phyloP scores from a whole-genome alignment of 2,113 vertebrate genomes.

The Tachycineta bicolor region DNA sequence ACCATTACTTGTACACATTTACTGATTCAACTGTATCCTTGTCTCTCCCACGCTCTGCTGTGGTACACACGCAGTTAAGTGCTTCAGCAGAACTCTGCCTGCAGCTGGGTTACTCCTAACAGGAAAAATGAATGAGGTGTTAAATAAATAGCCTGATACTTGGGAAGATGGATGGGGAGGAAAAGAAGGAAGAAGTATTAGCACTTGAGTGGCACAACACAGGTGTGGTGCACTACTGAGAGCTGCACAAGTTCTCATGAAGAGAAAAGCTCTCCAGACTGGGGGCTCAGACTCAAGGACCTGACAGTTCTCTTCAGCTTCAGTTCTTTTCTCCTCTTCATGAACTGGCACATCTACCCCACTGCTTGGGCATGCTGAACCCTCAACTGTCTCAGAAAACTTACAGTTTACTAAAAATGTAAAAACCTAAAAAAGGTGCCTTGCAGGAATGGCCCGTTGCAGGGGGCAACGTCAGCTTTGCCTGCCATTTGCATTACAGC shows the following conservation, averaged over 20 bases:
- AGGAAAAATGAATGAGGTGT: constrained; percentile 42
- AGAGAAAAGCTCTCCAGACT: neutral
- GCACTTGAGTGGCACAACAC: neutral
- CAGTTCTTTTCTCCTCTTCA: neutral
- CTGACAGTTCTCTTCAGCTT: neutral
- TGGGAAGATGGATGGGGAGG: neutral
- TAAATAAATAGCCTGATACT: constrained; percentile 46
- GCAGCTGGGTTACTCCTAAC: constrained; percentile 19
- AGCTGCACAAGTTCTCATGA: neutral
- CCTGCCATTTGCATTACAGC: neutral
- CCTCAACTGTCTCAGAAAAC: neutral
- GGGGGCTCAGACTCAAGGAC: neutral
- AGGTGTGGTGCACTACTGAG: neutral
- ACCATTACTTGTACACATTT: neutral
- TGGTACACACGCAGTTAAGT: neutral
- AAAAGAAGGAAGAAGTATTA: constrained; percentile 26
- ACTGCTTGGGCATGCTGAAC: neutral
- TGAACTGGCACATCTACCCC: neutral
- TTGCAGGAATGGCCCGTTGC: neutral
- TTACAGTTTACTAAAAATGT: neutral
- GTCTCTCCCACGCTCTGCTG: neutral
- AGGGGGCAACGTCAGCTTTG: neutral
- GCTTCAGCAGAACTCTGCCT: constrained; percentile 2
- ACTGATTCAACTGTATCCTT: neutral
- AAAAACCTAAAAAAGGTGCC: neutral